A percentile compares a stretch with the other conserved stretches of the same genome.
Conservation (phyloP, 2,888 invertebrate species). For the Archaeoteleia sp. region DNA sequence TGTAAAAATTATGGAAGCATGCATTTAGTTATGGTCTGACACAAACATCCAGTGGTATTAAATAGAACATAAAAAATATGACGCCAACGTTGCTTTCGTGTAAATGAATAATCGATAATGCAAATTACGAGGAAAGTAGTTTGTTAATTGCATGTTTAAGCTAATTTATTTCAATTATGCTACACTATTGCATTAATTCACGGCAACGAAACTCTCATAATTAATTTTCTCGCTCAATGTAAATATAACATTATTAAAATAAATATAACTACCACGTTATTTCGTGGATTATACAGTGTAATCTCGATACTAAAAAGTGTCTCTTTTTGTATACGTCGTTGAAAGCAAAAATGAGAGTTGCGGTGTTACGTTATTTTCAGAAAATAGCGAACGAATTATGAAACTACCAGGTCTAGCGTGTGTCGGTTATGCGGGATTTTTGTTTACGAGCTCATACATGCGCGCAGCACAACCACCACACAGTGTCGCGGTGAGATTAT, state of each 20-base stretch:
- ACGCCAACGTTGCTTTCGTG: constrained; percentile 46
- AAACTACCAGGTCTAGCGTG: constrained; percentile 24
- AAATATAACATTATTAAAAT: constrained; percentile 30
- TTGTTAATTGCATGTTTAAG: constrained; percentile 39
- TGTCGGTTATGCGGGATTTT: constrained; percentile 28
- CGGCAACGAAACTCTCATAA: constrained; percentile 30
- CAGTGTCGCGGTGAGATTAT: constrained; percentile 47
- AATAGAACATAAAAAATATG: constrained; percentile 43
- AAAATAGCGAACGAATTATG: constrained; percentile 32
- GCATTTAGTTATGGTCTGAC: constrained; percentile 42
- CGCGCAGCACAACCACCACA: constrained; percentile 27
- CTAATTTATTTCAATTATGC: constrained; percentile 49
- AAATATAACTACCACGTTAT: constrained; percentile 18
- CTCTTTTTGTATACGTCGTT: constrained; percentile 12
- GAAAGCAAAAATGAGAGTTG: constrained; percentile 17
- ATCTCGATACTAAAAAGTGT: constrained; percentile 20
- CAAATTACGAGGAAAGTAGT: constrained; percentile 48
- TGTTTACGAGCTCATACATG: constrained; percentile 37
- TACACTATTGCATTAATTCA: constrained; percentile 44
- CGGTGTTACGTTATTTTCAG: constrained; percentile 20
- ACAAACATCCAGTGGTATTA: constrained; percentile 42
- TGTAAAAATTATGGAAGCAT: constrained; percentile 27
- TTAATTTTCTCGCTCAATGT: constrained; percentile 46
- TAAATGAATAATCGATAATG: constrained; percentile 51
- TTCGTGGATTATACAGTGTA: constrained; percentile 10